Evolutionary conservation across 2,888 invertebrate species (phyloP).

Genomic region (Anarsia innoxiella): DNA sequence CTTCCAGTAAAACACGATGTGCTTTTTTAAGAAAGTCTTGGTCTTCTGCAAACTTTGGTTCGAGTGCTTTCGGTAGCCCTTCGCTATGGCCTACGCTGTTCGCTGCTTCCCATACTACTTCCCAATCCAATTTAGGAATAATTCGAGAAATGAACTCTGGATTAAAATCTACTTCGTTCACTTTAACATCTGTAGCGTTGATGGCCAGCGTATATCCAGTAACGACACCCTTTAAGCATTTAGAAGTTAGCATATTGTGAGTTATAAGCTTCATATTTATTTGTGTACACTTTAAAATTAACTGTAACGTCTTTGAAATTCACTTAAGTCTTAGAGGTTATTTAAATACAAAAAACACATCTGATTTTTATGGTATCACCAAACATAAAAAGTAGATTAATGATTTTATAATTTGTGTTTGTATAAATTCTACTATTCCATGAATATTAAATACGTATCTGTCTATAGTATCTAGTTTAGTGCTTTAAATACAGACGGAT

Average conservation of each 20-base stretch:
- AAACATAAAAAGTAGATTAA: no score
- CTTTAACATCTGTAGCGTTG: constrained; percentile 87
- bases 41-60: constrained; percentile 84
- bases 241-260: constrained; percentile 97
- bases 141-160: constrained; percentile 91
- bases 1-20: constrained; percentile 92
- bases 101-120: constrained; percentile 88
- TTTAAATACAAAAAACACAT: no score
- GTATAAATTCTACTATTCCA: no score
- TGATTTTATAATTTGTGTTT: no score
- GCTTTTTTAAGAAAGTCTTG: constrained; percentile 90
- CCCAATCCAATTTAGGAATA: constrained; percentile 94
- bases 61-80: constrained; percentile 84
- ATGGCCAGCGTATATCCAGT: constrained; percentile 93
- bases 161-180: constrained; percentile 91
- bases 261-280: constrained; percentile 99
- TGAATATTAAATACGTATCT: no score
- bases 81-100: constrained; percentile 86
- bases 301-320: no score
- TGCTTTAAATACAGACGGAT: no score
- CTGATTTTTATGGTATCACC: no score
- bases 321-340: no score
- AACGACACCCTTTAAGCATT: constrained; percentile 93
- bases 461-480: no score
- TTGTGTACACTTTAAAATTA: no score